Evolutionary conservation across 92 coral and sea anemone genomes (phyloP).

Genomic region (Siderastrea siderea): DNA sequence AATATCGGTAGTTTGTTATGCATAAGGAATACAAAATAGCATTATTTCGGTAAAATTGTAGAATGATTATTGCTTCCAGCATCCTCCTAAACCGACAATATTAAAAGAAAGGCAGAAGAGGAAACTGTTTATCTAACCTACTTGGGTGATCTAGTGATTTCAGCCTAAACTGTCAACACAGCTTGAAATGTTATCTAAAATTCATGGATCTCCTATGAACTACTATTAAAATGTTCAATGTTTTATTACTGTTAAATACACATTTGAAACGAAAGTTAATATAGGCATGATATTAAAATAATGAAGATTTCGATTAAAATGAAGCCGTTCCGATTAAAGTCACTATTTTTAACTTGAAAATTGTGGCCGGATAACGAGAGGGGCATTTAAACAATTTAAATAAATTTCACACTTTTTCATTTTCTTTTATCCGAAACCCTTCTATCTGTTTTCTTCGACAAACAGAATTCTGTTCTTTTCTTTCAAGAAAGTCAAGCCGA

Average conservation of each 20-base stretch:
- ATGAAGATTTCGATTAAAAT: not conserved
- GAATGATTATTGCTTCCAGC: too few relatives aligned
- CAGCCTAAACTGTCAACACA: too few relatives aligned
- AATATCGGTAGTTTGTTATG: too few relatives aligned
- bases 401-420: not conserved
- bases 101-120: too few relatives aligned
- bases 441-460: not conserved
- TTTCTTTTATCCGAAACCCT: too few relatives aligned
- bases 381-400: too few relatives aligned
- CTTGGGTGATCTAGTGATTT: too few relatives aligned
- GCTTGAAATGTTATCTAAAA: not conserved
- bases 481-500: not conserved
- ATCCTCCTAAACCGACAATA: too few relatives aligned
- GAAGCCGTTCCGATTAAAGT: not conserved
- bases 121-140: too few relatives aligned
- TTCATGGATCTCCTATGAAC: not conserved
- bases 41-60: too few relatives aligned
- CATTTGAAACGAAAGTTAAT: slow-evolving; percentile 1
- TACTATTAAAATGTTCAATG: not conserved
- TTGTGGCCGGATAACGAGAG: too few relatives aligned
- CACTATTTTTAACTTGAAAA: not conserved
- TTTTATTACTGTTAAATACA: not conserved
- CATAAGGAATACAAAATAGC: too few relatives aligned
- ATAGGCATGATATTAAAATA: not conserved
- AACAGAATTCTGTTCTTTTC: not conserved